Percentiles rank a stretch among this genome's conserved stretches.
Conservation (phyloP, 2,797 vertebrate species). For the Nyctalus aviator region DNA sequence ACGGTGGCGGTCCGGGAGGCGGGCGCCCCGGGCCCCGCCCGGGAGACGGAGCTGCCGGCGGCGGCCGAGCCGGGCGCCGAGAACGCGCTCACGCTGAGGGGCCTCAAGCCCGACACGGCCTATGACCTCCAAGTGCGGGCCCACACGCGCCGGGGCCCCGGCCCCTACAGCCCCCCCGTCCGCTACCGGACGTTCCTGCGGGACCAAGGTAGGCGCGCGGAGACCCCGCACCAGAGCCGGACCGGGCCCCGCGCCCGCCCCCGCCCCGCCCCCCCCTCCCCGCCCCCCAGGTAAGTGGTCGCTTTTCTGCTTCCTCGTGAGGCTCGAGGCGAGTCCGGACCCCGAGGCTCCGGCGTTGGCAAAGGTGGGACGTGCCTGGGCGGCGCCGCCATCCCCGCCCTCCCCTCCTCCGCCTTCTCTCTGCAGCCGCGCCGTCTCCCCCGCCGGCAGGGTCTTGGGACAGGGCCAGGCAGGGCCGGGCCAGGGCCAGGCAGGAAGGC, state of each 20-base stretch:
- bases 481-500: conserved; percentile 81
- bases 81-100: conserved; percentile 94
- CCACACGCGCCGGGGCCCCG: conserved; percentile 98
- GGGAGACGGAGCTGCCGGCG: conserved; percentile 93
- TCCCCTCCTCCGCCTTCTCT: conserved; percentile 45
- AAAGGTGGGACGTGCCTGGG: conserved; percentile 88
- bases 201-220: conserved; percentile 95
- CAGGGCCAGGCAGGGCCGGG: conserved; percentile 82
- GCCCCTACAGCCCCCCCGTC: conserved; percentile 97
- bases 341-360: conserved; percentile 85
- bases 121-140: conserved; percentile 99
- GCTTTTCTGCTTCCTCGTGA: conserved; percentile 86
- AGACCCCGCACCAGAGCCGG: conserved; percentile 79
- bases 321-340: conserved; percentile 87
- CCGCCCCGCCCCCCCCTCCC: conserved; percentile 78
- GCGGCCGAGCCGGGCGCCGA: conserved; percentile 85
- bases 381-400: conserved; percentile 40
- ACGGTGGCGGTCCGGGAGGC: conserved; percentile 96
- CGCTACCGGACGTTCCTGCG: conserved; percentile 98
- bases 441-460: conserved; percentile 61
- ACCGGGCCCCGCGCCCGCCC: conserved; percentile 80
- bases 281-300: conserved; percentile 88
- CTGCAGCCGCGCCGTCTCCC: conserved; percentile 68
- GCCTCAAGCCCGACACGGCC: conserved; percentile 96
- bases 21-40: conserved; percentile 86